A percentile compares a stretch with the other conserved stretches of the same genome.
phyloP scores from a whole-genome alignment of 2,797 vertebrate species.

The Mormyrops boulengeri region DNA sequence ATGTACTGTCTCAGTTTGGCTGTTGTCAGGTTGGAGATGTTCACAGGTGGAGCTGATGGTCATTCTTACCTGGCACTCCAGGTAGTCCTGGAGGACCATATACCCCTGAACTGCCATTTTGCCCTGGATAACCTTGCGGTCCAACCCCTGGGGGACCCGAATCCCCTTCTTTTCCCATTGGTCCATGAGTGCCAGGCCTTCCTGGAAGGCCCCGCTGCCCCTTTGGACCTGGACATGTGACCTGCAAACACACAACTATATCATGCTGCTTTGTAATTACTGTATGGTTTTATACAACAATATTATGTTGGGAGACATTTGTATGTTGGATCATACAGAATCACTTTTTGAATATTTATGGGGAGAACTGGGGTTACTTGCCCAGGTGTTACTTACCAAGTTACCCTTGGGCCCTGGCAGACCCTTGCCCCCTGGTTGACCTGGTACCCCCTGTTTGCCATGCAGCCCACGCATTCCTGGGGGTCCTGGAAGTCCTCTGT shows the following conservation, averaged over 20 bases:
- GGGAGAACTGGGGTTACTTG: not conserved
- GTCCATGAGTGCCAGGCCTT: slow-evolving; percentile 42
- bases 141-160: slow-evolving; percentile 44
- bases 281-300: not conserved
- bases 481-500: slow-evolving; percentile 41
- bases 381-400: slow-evolving; percentile 30
- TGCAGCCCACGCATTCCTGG: slow-evolving; percentile 38
- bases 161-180: slow-evolving; percentile 40
- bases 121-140: slow-evolving; percentile 40
- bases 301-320: not conserved
- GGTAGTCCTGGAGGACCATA: slow-evolving; percentile 45
- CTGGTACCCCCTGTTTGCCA: slow-evolving; percentile 41
- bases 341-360: not conserved
- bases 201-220: slow-evolving; percentile 44
- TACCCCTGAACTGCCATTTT: slow-evolving; percentile 46
- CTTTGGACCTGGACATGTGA: not conserved
- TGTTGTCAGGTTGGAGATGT: not conserved
- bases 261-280: not conserved
- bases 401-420: slow-evolving; percentile 45
- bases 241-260: not conserved
- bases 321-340: not conserved
- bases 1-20: not conserved
- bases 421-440: slow-evolving; percentile 48
- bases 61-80: slow-evolving; percentile 51
- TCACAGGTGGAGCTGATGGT: not conserved